Evolutionary conservation across 2,888 invertebrate species (phyloP), one percentile per base, ranked within the genome.

Genomic region (Amphipyra tragopoginis): DNA sequence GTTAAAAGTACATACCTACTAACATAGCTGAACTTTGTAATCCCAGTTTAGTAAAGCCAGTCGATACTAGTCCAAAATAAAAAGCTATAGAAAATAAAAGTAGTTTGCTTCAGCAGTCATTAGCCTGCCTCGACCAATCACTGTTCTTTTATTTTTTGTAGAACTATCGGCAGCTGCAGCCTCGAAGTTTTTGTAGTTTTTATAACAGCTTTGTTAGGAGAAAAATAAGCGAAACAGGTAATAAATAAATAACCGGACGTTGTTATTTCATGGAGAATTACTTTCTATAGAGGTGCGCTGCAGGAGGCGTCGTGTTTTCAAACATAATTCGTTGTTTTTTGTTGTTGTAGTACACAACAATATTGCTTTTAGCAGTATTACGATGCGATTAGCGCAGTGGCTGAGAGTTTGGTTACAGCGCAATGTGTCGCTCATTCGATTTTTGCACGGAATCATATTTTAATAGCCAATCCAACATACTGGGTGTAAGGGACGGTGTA

Each of bases 161-260:
- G 21, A 72, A 55, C 56, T 72, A 62, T 63, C 70, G 75, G 55
- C 75, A 74, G 63, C 58, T 63, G 70, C 58, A 67, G 45, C 13
- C 67, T 51, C n/a, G 4, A 21, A 49, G 42, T n/a, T 66, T 65
- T 67, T 50, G 14, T 39, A 38, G 42, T 53, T 40, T 55, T 48
- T 43, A 34, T 36, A 60, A 44, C 21, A 33, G 52, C 55, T 45
- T 55, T 59, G 48, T 55, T 34, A 2, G 5, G 10, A 44, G 45
- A 45, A 51, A n/a, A 49, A 39, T 42, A 40, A 38, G 15, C n/a
- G 6, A 21, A 44, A 29, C 3, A 15, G n/a, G 34, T 49, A 10
- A 15, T 39, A 39, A 53, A 62, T 36, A 48, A 44, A 55, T 40
- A 52, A 10, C 4, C 0, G 5, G 15, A 44, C 21, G 8, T 11